phyloP scores from a whole-genome alignment of 53 echinoderm and acorn worm genomes.

The Holothuria leucospilota region DNA sequence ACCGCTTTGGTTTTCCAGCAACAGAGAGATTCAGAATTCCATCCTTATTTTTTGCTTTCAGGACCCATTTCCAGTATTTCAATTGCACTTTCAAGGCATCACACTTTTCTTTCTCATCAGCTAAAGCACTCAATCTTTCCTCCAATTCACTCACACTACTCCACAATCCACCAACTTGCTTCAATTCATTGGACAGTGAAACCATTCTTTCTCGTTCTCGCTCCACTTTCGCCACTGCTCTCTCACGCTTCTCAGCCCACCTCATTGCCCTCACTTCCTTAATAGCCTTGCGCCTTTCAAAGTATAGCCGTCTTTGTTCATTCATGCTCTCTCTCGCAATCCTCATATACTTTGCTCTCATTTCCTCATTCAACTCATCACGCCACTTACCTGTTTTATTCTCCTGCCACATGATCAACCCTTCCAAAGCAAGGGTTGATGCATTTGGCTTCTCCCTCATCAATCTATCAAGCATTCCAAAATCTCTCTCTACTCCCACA shows the following conservation, averaged over 20 bases:
- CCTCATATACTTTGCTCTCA: constrained; percentile 33
- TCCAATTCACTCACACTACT: not conserved
- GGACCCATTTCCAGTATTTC: constrained; percentile 16
- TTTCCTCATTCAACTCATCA: constrained; percentile 1
- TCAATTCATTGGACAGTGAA: constrained; percentile 1
- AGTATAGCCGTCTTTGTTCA: constrained; percentile 3
- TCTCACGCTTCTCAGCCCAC: too few species aligned
- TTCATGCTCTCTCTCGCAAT: constrained; percentile 44
- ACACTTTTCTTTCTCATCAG: not conserved
- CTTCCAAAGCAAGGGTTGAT: constrained; percentile 53
- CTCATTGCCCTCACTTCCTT: too few species aligned
- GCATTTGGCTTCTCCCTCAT: too few species aligned
- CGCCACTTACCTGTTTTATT: too few species aligned
- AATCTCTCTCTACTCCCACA: constrained; percentile 47
- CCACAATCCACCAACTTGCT: too few species aligned
- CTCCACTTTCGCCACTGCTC: constrained; percentile 28
- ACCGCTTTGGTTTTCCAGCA: too few species aligned
- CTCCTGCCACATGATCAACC: constrained; percentile 59
- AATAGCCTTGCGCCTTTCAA: constrained; percentile 18
- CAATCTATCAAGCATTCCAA: constrained; percentile 68
- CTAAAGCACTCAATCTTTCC: not conserved
- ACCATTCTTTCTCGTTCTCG: constrained; percentile 27
- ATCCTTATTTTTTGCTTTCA: constrained; percentile 36
- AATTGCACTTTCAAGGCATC: constrained; percentile 25
- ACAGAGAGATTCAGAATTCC: constrained; percentile 35